phyloP scores from a whole-genome alignment of 2,888 invertebrate genomes.

The Apotomis turbidana region DNA sequence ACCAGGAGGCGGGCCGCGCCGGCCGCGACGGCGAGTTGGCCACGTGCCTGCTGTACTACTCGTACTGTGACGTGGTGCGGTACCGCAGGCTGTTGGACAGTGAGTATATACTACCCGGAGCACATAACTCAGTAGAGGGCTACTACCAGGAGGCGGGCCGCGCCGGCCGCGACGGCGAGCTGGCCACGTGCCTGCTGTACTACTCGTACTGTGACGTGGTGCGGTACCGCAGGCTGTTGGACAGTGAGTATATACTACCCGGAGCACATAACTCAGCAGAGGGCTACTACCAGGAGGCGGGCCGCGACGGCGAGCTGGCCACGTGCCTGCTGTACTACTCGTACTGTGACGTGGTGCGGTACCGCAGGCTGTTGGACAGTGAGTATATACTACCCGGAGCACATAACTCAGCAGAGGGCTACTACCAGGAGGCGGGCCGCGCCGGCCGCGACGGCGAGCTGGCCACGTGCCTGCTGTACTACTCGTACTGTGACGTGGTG shows the following conservation, averaged over 20 bases:
- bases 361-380: constrained; percentile 88
- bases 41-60: constrained; percentile 94
- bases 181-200: constrained; percentile 93
- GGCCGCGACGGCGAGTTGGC: constrained; percentile 96
- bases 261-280: too few species aligned
- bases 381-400: constrained; percentile 53
- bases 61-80: constrained; percentile 90
- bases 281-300: constrained; percentile 94
- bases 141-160: constrained; percentile 76
- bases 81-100: constrained; percentile 88
- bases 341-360: constrained; percentile 90
- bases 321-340: constrained; percentile 95
- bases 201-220: constrained; percentile 93
- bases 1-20: constrained; percentile 98
- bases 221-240: constrained; percentile 87
- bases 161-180: constrained; percentile 96
- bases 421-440: constrained; percentile 97
- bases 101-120: constrained; percentile 61
- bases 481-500: constrained; percentile 91
- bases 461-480: constrained; percentile 94
- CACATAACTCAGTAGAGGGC: too few species aligned
- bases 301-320: constrained; percentile 94
- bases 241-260: constrained; percentile 74
- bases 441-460: constrained; percentile 96
- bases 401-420: too few species aligned